These are phyloP conservation scores for Sphecodes monilicornis DNA, from an alignment of 2,888 invertebrate genomes.

Conservation along the genomic window DNA sequence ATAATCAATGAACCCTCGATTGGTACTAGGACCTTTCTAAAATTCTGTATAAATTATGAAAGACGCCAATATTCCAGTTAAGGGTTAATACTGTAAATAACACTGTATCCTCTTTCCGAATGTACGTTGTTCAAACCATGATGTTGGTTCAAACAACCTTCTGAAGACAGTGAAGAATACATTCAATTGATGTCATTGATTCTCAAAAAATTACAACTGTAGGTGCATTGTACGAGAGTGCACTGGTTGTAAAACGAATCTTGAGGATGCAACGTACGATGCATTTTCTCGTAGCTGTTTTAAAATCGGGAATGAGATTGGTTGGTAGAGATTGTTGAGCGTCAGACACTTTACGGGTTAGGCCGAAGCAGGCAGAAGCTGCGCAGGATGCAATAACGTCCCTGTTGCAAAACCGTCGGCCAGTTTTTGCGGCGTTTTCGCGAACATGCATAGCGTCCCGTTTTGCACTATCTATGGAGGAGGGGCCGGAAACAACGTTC, in stretches of 20 bases:
- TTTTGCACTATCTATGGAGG: no score
- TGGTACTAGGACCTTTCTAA: no score
- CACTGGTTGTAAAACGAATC: background rate
- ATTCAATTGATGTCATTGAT: no score
- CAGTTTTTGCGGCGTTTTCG: constrained; percentile 36
- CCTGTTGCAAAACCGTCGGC: constrained; percentile 30
- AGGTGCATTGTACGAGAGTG: background rate
- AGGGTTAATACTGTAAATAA: no score
- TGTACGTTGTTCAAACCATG: no score
- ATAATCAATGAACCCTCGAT: no score
- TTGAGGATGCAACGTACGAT: background rate
- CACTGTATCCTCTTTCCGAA: no score
- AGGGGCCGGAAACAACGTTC: background rate
- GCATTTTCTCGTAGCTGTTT: background rate
- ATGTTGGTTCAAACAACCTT: no score
- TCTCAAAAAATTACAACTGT: no score
- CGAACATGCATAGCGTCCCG: constrained; percentile 37
- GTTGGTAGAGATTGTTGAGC: constrained; percentile 15
- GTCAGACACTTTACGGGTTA: constrained; percentile 47
- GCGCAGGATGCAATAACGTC: background rate
- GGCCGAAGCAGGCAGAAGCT: background rate
- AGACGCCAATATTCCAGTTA: no score
- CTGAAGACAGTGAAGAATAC: no score
- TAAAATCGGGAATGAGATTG: background rate
- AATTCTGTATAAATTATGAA: no score